These are phyloP conservation scores for Ypsolopha scabrella DNA, from an alignment of 2,888 invertebrate species.

Conservation along the genomic window DNA sequence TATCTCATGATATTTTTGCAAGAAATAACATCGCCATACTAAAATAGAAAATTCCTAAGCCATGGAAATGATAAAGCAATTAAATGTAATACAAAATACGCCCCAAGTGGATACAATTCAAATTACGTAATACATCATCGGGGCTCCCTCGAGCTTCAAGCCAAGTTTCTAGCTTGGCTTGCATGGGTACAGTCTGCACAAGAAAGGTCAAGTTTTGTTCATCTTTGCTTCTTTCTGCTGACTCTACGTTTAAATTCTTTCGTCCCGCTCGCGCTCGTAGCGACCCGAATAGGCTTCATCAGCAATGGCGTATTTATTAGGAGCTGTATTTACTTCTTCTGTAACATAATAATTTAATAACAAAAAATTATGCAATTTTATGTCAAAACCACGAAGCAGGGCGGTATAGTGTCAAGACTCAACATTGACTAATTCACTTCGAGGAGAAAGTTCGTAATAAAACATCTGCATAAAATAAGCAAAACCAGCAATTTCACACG, in stretches of 20 bases:
- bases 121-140: slow-evolving; percentile 4
- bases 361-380: too few relatives aligned
- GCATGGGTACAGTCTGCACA: background rate
- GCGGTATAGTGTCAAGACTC: too few relatives aligned
- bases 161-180: background rate
- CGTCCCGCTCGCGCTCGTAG: slow-evolving; percentile 50
- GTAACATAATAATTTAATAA: too few relatives aligned
- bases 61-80: slow-evolving; percentile 3
- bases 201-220: slow-evolving; percentile 24
- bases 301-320: slow-evolving; percentile 36
- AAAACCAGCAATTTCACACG: too few relatives aligned
- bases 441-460: too few relatives aligned
- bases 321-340: slow-evolving; percentile 24
- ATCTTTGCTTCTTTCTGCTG: slow-evolving; percentile 61
- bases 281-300: slow-evolving; percentile 55
- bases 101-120: slow-evolving; percentile 3
- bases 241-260: slow-evolving; percentile 57
- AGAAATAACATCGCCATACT: too few relatives aligned
- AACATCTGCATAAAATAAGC: too few relatives aligned
- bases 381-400: too few relatives aligned
- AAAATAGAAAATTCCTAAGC: background rate
- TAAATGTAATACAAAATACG: slow-evolving; percentile 3
- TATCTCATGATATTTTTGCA: too few relatives aligned
- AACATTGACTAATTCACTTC: too few relatives aligned
- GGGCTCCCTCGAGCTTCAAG: background rate